Evolutionary conservation across 1,140 invertebrate species (phyloP), one percentile per base, ranked within the genome.

Genomic region (Lucilia cuprina): DNA sequence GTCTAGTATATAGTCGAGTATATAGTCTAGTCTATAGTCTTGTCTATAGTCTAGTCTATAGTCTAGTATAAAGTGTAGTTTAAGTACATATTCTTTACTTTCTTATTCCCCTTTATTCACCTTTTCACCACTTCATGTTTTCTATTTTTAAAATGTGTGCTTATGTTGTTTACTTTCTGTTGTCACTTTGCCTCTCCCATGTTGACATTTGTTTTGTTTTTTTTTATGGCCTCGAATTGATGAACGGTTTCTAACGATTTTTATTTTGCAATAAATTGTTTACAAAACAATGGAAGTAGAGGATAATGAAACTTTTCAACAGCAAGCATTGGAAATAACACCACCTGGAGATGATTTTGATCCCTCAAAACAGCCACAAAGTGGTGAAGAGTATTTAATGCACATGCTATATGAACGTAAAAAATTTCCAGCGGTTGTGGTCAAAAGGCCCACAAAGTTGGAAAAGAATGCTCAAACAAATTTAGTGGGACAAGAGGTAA

Each of bases 361-460:
- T 87, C 90, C 90, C 17, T 35, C 84, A 0, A 86, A 86, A n/a
- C 75, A 83, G 41, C 90, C 90, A 19, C 70, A 88, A 30, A 86
- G 83, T 7, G 90, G 90, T 2, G 89, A 91, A 50, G 89, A 91
- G 83, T 91, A 86, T 84, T 75, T 91, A 12, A 90, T 84, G 85
- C 88, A 89, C 83, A 89, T 91, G 87, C 19, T 88, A 10, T 89
- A 91, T 70, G 90, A 91, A 65, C 86, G 90, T 10, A 88, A 89
- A 83, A 85, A 85, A 4, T 91, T 89, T 12, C 90, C 90, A 0
- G 90, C 88, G 0, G 87, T 91, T 7, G 87, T 91, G 0, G 88
- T 87, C 30, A 90, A 89, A 17, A 86, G 86, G 14, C 87, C 85
- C 0, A 84, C 75, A n/a, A 84, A 77, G 8, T 47, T 65, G 47